Evolutionary conservation across 2,888 invertebrate genomes (phyloP).

Genomic region (Brenthis hecate): DNA sequence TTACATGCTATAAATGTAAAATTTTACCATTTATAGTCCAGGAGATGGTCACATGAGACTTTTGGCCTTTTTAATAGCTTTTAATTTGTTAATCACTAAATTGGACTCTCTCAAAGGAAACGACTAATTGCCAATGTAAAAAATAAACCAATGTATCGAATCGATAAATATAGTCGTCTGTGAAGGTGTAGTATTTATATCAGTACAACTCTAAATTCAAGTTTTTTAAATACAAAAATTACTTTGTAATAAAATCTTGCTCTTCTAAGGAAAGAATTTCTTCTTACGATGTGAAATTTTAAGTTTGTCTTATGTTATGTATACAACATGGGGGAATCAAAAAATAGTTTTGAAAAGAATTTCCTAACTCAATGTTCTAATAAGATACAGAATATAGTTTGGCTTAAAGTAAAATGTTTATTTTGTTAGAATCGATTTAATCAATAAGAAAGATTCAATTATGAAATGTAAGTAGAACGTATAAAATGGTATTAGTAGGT

Average conservation of each 20-base stretch:
- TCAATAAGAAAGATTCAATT: too few relatives aligned
- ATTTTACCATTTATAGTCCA: constrained; percentile 39
- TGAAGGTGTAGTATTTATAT: constrained; percentile 29
- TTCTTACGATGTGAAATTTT: too few relatives aligned
- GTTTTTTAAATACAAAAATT: background rate
- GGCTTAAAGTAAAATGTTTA: too few relatives aligned
- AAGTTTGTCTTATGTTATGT: too few relatives aligned
- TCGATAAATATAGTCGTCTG: constrained; percentile 34
- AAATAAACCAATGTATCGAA: constrained; percentile 38
- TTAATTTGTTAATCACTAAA: constrained; percentile 39
- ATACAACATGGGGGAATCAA: background rate
- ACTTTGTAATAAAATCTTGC: background rate
- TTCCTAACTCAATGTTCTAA: too few relatives aligned
- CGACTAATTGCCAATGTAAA: constrained; percentile 35
- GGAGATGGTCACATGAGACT: constrained; percentile 39
- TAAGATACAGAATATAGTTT: too few relatives aligned
- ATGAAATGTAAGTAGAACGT: too few relatives aligned
- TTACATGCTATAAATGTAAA: background rate
- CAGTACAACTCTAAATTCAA: constrained; percentile 20
- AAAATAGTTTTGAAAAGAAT: too few relatives aligned
- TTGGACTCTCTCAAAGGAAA: constrained; percentile 36
- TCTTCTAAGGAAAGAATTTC: background rate
- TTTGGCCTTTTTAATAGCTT: constrained; percentile 41
- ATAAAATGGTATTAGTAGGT: too few relatives aligned
- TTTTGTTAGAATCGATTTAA: too few relatives aligned